These are phyloP conservation scores for Melanotaenia duboulayi DNA, from an alignment of 2,113 vertebrate species.

Conservation along the genomic window DNA sequence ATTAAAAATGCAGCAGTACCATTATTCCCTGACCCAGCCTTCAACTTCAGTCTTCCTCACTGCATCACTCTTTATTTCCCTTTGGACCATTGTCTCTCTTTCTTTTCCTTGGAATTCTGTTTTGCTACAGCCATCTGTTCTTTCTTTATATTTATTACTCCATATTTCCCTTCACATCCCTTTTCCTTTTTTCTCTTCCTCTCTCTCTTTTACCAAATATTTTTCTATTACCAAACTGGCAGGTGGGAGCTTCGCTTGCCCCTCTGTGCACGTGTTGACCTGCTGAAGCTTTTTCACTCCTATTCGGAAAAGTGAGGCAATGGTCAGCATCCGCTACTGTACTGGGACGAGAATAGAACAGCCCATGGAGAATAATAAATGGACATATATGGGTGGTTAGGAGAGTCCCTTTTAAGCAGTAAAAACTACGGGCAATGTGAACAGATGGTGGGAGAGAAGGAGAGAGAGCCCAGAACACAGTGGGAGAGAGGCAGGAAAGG, in stretches of 20 bases:
- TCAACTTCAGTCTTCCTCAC: slow-evolving; percentile 68
- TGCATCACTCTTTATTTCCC: slow-evolving; percentile 62
- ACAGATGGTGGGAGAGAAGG: slow-evolving; percentile 80
- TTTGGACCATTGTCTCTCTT: slow-evolving; percentile 47
- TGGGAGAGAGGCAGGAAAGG: slow-evolving; percentile 67
- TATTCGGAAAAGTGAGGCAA: slow-evolving; percentile 47
- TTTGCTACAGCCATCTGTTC: slow-evolving; percentile 61
- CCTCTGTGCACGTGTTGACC: slow-evolving; percentile 45
- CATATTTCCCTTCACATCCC: slow-evolving; percentile 26
- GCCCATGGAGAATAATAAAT: slow-evolving; percentile 74
- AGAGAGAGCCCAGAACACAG: slow-evolving; percentile 76
- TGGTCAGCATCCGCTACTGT: slow-evolving; percentile 69
- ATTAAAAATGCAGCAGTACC: slow-evolving; percentile 86
- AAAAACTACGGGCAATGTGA: slow-evolving; percentile 75
- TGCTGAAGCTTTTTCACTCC: slow-evolving; percentile 48
- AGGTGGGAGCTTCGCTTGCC: slow-evolving; percentile 43
- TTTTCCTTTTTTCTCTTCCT: slow-evolving; percentile 26
- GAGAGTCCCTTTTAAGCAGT: slow-evolving; percentile 79
- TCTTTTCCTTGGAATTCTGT: slow-evolving; percentile 38
- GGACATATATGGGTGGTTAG: slow-evolving; percentile 80
- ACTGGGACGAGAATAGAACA: slow-evolving; percentile 75
- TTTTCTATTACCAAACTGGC: slow-evolving; percentile 54
- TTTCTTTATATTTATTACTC: slow-evolving; percentile 49
- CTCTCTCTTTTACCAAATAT: slow-evolving; percentile 35
- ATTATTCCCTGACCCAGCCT: slow-evolving; percentile 79